Conservation (phyloP, 2,113 vertebrate genomes). For the Gymnorhina tibicen region DNA sequence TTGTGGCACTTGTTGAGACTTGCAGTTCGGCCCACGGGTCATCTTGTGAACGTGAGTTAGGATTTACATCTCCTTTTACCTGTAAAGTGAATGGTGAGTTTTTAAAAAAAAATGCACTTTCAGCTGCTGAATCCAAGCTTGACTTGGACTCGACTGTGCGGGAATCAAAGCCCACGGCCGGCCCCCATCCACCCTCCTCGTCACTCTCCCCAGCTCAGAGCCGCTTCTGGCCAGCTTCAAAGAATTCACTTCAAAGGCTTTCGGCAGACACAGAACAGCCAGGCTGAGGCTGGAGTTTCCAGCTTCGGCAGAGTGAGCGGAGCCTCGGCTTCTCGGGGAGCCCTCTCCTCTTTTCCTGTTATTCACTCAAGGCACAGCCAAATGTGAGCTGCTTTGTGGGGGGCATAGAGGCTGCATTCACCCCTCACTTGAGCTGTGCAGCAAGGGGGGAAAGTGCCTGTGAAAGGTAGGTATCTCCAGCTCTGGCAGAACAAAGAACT, state of each 20-base stretch:
- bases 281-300: background rate
- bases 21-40: background rate
- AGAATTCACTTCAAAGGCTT: conserved; percentile 69
- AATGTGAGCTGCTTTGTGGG: background rate
- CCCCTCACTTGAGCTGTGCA: background rate
- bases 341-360: background rate
- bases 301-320: background rate
- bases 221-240: conserved; percentile 47
- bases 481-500: background rate
- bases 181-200: background rate
- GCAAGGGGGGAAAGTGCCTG: background rate
- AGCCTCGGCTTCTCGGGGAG: background rate
- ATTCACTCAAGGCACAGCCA: background rate
- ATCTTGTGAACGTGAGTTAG: background rate
- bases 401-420: background rate
- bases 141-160: background rate
- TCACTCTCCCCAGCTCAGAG: background rate
- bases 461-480: background rate
- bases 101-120: background rate
- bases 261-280: background rate
- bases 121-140: background rate
- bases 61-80: background rate
- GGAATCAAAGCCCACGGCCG: background rate
- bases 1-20: background rate
- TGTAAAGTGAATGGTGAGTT: background rate